Evolutionary conservation across 1,140 invertebrate genomes (phyloP), one percentile per base, ranked within the genome.

Genomic region (Stegodyphus dumicola): DNA sequence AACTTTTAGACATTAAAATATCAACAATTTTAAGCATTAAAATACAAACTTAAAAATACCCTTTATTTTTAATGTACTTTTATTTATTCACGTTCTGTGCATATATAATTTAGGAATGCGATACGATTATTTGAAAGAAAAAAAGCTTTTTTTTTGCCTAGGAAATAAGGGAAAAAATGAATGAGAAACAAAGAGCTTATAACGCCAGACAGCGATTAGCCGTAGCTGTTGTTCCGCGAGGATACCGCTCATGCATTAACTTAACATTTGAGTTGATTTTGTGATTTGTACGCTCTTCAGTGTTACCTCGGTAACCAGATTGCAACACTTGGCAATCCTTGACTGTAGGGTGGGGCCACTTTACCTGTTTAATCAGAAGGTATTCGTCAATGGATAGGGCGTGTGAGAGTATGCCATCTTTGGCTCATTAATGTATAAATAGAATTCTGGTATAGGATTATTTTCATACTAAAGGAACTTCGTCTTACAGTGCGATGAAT

Each of bases 211-310:
- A 48, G 17, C 11, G 66, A 64, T 73, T 7, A 18, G 17, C n/a
- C 6, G 51, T 17, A 7, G 78, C 60, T 60, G 67, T 53, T 67
- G 80, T 75, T 83, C 17, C 54, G 54, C 7, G 17, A 15, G 81
- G 75, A 67, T 76, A 54, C 54, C 81, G 70, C 48, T 70, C 51
- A 70, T 76, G 81, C 74, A 77, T 76, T 17, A 85, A 76, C 73
- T 76, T 33, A 52, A 66, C 71, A n/a, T 48, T n/a, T 53, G 18
- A 52, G 13, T n/a, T 48, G 48, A 33, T 74, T 70, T 65, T 18
- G 6, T 13, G 71, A 33, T 33, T 33, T 33, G 33, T n/a, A 11
- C 48, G n/a, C 65, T 83, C 71, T 54, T 67, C 18, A 17, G 52
- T 10, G 73, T 85, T 60, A 48, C 71, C 65, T 6, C 7, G 66